Base-by-base conservation (phyloP, 2,797 vertebrate species). In the Enteromius trimaculatus region DNA sequence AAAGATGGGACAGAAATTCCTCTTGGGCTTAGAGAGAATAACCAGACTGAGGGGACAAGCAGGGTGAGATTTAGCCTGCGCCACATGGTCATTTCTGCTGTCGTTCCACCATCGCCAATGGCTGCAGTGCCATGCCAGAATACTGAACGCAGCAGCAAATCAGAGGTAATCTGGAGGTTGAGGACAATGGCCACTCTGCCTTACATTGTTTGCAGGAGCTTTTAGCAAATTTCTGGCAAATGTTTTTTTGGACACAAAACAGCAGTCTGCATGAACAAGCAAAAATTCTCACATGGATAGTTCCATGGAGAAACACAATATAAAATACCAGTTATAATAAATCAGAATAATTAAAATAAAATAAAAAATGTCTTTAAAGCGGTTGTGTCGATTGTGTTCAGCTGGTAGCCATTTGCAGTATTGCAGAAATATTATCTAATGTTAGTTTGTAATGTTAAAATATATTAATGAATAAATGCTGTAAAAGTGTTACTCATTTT, bases 161-260 rank as follows among this genome's bases (percentile, higher is more conserved):
- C 49, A 68, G 34, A 68, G 37, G 34, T 68, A 53, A 76, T 82
- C 44, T 77, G 23, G 62, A 77, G 81, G 49, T 58, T 76, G 80
- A 68, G 62, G 62, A 82, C 81, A 77, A 58, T 68, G 23, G 62
- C 29, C 34, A 29, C 16, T 11, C 71, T 16, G 71, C 6, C 14
- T 44, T 75, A 44, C 26, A 76, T 68, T 77, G 23, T 58, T 39
- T 58, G 26, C 4, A 2, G 74, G 62, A 21, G 11, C 81, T 76
- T 66, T 53, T 55, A 66, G 44, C 62, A 68, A 58, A 68, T 65
- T 53, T 65, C 62, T 68, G 23, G 23, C 64, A 47, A 1, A 9
- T 0, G 5, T 47, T 14, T 1, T 71, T 71, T 69, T 42, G 26
- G 17, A 58, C 58, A 14, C 23, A 58, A 81, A 75, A 71, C 34